Base-by-base conservation (phyloP, 2,113 vertebrate genomes). In the Hippocampus guttulatus region DNA sequence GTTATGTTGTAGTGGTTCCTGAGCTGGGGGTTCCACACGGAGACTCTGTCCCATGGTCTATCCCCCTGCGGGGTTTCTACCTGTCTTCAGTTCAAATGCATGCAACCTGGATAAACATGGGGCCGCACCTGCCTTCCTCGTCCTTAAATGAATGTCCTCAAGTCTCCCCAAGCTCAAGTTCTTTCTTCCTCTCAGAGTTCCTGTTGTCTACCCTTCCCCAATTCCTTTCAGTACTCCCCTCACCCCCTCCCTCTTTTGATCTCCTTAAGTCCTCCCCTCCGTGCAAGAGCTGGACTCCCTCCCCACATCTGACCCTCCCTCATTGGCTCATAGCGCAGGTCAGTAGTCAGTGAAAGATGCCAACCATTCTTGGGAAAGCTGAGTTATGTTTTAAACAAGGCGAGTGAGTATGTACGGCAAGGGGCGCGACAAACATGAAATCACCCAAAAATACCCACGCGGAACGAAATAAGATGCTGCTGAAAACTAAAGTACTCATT, bases 281-380 rank as follows among this genome's bases (percentile, higher is more conserved):
- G 87, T 93, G 65, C 67, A 85, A 82, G 72, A 86, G 81, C 76
- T 75, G 86, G 76, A 91, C 91, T 87, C 92, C 75, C 71, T 81
- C 85, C 18, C 88, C 84, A 61, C 71, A 57, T 49, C 70, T 65
- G 83, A 85, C 12, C 87, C 73, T 69, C 1, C 67, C 81, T 80
- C 73, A 77, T 82, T 61, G 87, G 88, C 84, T 94, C 89, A 80
- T 83, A 71, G 88, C 90, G 81, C 84, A 85, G 87, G 91, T 88
- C 92, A 88, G 90, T 74, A 90, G 87, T 92, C 89, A 88, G 84
- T 79, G 88, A 92, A 87, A 91, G 94, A 98, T 95, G 94, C 95
- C 94, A 92, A 92, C 95, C 94, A 97, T 96, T 97, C 96, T 95
- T 93, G 87, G 88, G 91, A 74, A 85, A 84, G 88, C 89, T 81